phyloP scores from a whole-genome alignment of 2,797 vertebrate genomes.

The Alfaro cultratus region DNA sequence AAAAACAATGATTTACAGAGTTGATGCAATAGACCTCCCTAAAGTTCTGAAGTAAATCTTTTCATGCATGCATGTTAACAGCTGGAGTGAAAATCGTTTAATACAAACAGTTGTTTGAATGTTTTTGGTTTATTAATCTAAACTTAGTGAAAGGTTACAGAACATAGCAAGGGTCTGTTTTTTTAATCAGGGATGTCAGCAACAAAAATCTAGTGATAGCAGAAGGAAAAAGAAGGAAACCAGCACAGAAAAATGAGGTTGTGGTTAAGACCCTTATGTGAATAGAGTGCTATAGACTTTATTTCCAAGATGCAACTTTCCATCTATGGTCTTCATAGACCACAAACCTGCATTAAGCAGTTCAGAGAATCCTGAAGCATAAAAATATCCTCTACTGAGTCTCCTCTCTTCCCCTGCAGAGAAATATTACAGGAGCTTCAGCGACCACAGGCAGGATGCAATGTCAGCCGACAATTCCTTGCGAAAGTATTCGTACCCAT shows the following conservation, averaged over 20 bases:
- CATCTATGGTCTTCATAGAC: not conserved
- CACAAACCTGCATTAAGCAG: slow-evolving; percentile 1
- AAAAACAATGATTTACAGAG: slow-evolving; percentile 11
- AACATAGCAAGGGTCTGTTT: not conserved
- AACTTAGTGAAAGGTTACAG: not conserved
- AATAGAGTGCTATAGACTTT: not conserved
- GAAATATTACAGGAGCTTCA: not conserved
- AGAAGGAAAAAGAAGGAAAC: not conserved
- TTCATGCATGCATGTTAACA: not conserved
- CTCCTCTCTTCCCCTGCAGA: not conserved
- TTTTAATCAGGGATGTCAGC: not conserved
- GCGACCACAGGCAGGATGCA: not conserved
- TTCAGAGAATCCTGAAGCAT: not conserved
- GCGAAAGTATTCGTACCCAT: not conserved
- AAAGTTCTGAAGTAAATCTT: slow-evolving; percentile 16
- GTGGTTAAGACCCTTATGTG: not conserved
- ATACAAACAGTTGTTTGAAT: not conserved
- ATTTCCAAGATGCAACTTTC: not conserved
- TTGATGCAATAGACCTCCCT: slow-evolving; percentile 8
- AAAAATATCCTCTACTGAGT: not conserved
- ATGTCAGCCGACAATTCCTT: not conserved
- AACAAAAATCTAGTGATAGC: not conserved
- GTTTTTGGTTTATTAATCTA: not conserved
- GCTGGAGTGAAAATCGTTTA: not conserved
- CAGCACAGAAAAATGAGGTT: slow-evolving; percentile 1